A percentile compares a stretch with the other conserved stretches of the same genome.
Evolutionary conservation across 2,113 vertebrate genomes (phyloP).

Genomic region (Arenaria interpres): DNA sequence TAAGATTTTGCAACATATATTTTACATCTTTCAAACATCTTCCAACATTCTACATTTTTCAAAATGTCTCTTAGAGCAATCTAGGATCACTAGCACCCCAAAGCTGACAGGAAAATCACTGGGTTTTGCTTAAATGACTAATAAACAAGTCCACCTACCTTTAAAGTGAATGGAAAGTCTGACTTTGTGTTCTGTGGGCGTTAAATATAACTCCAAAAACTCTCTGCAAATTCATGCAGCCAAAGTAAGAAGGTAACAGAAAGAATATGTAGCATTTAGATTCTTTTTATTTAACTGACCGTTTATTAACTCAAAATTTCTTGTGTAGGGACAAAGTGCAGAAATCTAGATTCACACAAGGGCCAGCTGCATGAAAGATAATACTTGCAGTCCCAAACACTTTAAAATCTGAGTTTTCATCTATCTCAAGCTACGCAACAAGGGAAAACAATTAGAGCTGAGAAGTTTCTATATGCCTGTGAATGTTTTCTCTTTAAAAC

Average conservation of each 20-base stretch:
- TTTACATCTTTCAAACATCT: conserved; percentile 3
- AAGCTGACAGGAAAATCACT: conserved; percentile 20
- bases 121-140: conserved; percentile 20
- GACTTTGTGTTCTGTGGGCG: neutral
- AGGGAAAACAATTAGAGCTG: neutral
- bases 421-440: neutral
- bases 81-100: neutral
- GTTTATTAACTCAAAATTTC: neutral
- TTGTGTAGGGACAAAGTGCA: neutral
- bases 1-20: neutral
- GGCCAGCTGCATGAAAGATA: neutral
- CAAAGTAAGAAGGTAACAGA: neutral
- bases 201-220: conserved; percentile 1
- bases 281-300: neutral
- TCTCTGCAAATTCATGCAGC: neutral
- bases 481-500: neutral
- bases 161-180: conserved; percentile 35
- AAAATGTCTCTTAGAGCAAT: neutral
- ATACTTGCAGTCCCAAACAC: neutral
- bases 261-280: neutral
- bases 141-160: conserved; percentile 48
- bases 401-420: neutral
- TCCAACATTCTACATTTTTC: neutral
- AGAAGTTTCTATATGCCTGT: neutral
- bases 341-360: neutral